Evolutionary conservation across 2,888 invertebrate species (phyloP).

Genomic region (Prosopocoilus inquinatus): DNA sequence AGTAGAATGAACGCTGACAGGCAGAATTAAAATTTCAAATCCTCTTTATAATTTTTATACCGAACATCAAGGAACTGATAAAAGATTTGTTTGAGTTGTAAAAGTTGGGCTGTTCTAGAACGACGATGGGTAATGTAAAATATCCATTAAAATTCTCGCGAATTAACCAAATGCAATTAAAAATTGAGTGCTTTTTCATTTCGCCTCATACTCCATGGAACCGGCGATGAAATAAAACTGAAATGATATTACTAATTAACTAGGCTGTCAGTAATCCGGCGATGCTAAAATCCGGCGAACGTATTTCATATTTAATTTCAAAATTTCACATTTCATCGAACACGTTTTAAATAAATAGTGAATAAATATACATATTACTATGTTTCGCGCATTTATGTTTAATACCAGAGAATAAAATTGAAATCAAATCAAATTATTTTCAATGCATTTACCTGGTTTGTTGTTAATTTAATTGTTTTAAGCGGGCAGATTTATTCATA

Average conservation of each 20-base stretch:
- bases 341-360: conserved; percentile 30
- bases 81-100: conserved; percentile 50
- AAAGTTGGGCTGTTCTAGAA: conserved; percentile 43
- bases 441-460: conserved; percentile 31
- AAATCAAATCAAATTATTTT: conserved; percentile 25
- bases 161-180: conserved; percentile 55
- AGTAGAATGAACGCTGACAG: conserved; percentile 38
- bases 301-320: conserved; percentile 29
- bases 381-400: conserved; percentile 23
- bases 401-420: conserved; percentile 15
- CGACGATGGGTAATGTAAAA: conserved; percentile 49
- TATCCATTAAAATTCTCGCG: conserved; percentile 53
- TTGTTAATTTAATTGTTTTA: conserved; percentile 33
- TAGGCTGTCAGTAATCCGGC: conserved; percentile 39
- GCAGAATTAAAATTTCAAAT: conserved; percentile 45
- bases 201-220: conserved; percentile 39
- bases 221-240: conserved; percentile 40
- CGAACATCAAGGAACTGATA: conserved; percentile 44
- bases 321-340: conserved; percentile 30
- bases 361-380: conserved; percentile 29
- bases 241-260: conserved; percentile 45
- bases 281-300: conserved; percentile 21
- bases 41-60: conserved; percentile 45
- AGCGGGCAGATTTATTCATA: conserved; percentile 18
- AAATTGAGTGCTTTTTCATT: conserved; percentile 56